phyloP scores from a whole-genome alignment of 1,140 invertebrate genomes.

The Ylistrum balloti region DNA sequence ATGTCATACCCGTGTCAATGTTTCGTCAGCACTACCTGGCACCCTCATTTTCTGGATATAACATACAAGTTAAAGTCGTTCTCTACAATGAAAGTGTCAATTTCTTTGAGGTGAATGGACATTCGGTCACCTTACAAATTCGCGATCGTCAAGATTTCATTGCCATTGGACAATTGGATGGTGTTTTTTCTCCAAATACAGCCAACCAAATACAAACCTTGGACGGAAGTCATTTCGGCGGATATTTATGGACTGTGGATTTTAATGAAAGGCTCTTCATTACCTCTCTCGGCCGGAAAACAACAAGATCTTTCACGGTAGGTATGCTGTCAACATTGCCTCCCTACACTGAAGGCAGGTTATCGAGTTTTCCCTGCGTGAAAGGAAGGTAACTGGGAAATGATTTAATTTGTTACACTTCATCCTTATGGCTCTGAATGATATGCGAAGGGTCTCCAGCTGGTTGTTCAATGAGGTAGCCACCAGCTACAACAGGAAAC shows the following conservation, averaged over 20 bases:
- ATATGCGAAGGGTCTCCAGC: too few species aligned
- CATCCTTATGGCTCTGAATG: too few species aligned
- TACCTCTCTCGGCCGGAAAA: background rate
- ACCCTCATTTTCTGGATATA: background rate
- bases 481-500: too few species aligned
- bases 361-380: too few species aligned
- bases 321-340: too few species aligned
- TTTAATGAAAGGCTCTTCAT: background rate
- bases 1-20: background rate
- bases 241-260: background rate
- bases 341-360: too few species aligned
- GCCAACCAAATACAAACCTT: background rate
- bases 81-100: background rate
- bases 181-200: background rate
- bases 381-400: too few species aligned
- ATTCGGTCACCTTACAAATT: background rate
- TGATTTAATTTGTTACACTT: too few species aligned
- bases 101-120: background rate
- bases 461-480: too few species aligned
- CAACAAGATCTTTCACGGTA: background rate
- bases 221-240: background rate
- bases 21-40: background rate
- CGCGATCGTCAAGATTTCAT: background rate
- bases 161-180: background rate
- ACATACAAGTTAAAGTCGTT: background rate